Evolutionary conservation across 1,140 invertebrate species (phyloP).

Genomic region (Harpegnathos saltator): DNA sequence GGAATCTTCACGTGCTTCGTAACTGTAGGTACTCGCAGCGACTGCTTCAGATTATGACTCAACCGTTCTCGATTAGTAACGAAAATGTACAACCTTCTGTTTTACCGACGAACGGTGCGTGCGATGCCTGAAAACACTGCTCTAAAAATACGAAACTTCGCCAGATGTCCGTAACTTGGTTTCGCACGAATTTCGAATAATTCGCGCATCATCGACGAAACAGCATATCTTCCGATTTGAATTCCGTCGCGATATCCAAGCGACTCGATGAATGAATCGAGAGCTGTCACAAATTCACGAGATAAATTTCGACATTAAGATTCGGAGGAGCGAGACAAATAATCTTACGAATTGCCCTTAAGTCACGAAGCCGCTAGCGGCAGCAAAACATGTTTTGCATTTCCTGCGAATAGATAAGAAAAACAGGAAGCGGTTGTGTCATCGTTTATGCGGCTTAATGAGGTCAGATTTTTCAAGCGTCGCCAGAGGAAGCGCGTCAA

Average conservation of each 20-base stretch:
- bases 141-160: not conserved
- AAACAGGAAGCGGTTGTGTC: not conserved
- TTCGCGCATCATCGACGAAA: not conserved
- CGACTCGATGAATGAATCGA: not conserved
- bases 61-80: not conserved
- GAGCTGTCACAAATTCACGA: not conserved
- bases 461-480: not conserved
- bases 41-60: not conserved
- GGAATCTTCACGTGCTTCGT: slow-evolving; percentile 6
- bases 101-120: slow-evolving; percentile 45
- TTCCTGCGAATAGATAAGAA: not conserved
- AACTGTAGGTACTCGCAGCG: slow-evolving; percentile 16
- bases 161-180: slow-evolving; percentile 23
- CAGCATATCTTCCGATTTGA: not conserved
- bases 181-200: not conserved
- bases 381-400: not conserved
- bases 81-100: not conserved
- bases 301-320: not conserved
- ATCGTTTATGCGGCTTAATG: slow-evolving; percentile 23
- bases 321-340: not conserved
- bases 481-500: not conserved
- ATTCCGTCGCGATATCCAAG: no score
- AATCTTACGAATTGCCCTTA: not conserved
- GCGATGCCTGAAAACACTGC: not conserved
- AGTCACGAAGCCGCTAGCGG: no score